These are phyloP conservation scores for Sarcophilus harrisii DNA, from an alignment of 2,797 vertebrate genomes.

Conservation along the genomic window DNA sequence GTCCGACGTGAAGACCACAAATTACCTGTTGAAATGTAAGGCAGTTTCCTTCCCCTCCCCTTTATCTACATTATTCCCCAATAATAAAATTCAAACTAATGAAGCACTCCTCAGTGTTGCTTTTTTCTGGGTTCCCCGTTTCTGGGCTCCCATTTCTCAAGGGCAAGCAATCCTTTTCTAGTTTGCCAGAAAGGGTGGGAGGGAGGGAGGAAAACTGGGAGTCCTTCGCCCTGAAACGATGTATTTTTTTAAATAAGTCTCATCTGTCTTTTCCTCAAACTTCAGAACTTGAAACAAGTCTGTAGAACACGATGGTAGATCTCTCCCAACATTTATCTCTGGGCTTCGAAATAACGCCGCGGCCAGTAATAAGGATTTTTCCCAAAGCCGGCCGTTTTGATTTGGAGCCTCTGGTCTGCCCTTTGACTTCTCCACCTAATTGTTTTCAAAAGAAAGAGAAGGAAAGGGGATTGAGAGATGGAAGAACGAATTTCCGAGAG, in stretches of 20 bases:
- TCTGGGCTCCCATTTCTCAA: background rate
- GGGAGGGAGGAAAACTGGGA: conserved; percentile 11
- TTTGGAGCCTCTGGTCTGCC: conserved; percentile 75
- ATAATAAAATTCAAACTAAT: conserved; percentile 86
- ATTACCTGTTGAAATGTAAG: conserved; percentile 85
- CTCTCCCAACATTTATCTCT: conserved; percentile 17
- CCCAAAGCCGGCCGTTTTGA: conserved; percentile 70
- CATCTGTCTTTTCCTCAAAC: background rate
- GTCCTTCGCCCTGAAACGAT: conserved; percentile 16
- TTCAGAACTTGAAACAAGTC: conserved; percentile 2
- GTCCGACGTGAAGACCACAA: conserved; percentile 80
- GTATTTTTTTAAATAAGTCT: background rate
- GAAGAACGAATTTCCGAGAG: conserved; percentile 64
- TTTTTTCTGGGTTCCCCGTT: conserved; percentile 64
- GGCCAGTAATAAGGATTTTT: conserved; percentile 71
- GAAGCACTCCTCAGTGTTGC: conserved; percentile 78
- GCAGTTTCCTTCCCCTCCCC: conserved; percentile 63
- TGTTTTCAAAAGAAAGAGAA: conserved; percentile 74
- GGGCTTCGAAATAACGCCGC: conserved; percentile 68
- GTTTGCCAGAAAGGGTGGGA: background rate
- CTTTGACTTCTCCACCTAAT: conserved; percentile 78
- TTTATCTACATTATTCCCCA: conserved; percentile 73
- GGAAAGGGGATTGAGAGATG: conserved; percentile 69
- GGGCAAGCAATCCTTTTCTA: background rate
- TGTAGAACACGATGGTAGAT: conserved; percentile 55